These are phyloP conservation scores for Tigriopus californicus DNA, from an alignment of 2,888 invertebrate species.

Conservation along the genomic window DNA sequence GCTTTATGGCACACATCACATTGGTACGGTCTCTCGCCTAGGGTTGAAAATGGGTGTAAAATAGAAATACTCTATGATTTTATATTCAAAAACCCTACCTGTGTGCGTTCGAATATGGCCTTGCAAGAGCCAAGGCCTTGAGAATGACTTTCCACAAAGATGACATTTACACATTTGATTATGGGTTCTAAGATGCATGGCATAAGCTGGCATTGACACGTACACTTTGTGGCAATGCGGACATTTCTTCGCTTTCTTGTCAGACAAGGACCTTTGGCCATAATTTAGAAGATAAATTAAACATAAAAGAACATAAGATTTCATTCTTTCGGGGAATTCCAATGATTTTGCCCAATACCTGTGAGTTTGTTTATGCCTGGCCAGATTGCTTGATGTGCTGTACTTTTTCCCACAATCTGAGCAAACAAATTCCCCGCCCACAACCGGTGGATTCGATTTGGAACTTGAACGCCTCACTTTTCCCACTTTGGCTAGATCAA, in stretches of 20 bases:
- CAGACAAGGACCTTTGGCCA: conserved; percentile 5
- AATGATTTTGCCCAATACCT: neutral
- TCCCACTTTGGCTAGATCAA: neutral
- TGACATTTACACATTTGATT: conserved; percentile 67
- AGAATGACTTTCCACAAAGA: conserved; percentile 70
- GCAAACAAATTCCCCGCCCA: neutral
- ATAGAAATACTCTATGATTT: neutral
- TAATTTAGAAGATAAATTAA: neutral
- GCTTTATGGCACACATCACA: conserved; percentile 68
- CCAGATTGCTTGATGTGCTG: conserved; percentile 35
- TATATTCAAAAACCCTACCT: conserved; percentile 31
- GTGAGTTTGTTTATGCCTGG: conserved; percentile 31
- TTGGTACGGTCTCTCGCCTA: conserved; percentile 67
- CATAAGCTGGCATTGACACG: conserved; percentile 70
- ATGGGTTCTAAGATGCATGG: conserved; percentile 66
- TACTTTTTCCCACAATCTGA: conserved; percentile 33
- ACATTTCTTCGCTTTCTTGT: conserved; percentile 43
- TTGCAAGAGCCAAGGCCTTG: conserved; percentile 69
- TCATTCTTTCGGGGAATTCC: too few species aligned
- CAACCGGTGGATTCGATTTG: too few species aligned
- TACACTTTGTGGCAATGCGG: conserved; percentile 73
- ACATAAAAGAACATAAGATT: neutral
- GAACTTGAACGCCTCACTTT: neutral
- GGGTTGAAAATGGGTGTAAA: neutral
- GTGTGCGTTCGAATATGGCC: conserved; percentile 79